Conservation (phyloP, 2,113 vertebrate species). For the Butastur rufipennis region DNA sequence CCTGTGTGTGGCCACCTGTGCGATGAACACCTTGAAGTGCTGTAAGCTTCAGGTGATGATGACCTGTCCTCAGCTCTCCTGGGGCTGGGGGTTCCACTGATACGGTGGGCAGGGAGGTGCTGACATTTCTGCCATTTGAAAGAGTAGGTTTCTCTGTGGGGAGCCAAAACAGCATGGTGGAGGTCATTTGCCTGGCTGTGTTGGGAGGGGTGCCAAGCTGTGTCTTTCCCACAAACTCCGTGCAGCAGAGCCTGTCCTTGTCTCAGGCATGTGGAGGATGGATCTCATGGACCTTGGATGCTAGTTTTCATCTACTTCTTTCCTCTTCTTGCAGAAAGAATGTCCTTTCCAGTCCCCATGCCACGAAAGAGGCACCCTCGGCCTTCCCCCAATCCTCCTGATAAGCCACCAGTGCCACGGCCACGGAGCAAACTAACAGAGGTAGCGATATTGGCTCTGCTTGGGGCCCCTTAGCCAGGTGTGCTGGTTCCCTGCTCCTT, state of each 20-base stretch:
- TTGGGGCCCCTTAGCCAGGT: neutral
- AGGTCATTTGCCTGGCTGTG: neutral
- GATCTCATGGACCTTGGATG: neutral
- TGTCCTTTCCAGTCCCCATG: slow-evolving; percentile 62
- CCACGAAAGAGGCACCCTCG: slow-evolving; percentile 65
- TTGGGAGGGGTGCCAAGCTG: neutral
- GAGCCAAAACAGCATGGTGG: neutral
- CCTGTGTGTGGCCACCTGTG: fast-evolving
- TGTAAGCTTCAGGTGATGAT: neutral
- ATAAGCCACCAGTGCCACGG: slow-evolving; percentile 68
- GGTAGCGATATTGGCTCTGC: slow-evolving; percentile 23
- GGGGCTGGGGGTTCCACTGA: fast-evolving
- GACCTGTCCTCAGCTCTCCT: neutral
- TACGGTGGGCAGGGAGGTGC: neutral
- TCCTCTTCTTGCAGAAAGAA: slow-evolving; percentile 11
- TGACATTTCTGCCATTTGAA: neutral
- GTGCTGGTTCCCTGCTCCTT: neutral
- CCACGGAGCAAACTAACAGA: slow-evolving; percentile 75
- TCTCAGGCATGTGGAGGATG: neutral
- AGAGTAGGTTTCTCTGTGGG: neutral
- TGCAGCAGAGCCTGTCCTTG: neutral
- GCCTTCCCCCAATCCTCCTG: neutral
- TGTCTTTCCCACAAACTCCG: neutral
- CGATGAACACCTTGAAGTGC: neutral
- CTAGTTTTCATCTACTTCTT: neutral